phyloP scores from a whole-genome alignment of 2,888 invertebrate genomes.

The Diarsia brunnea region DNA sequence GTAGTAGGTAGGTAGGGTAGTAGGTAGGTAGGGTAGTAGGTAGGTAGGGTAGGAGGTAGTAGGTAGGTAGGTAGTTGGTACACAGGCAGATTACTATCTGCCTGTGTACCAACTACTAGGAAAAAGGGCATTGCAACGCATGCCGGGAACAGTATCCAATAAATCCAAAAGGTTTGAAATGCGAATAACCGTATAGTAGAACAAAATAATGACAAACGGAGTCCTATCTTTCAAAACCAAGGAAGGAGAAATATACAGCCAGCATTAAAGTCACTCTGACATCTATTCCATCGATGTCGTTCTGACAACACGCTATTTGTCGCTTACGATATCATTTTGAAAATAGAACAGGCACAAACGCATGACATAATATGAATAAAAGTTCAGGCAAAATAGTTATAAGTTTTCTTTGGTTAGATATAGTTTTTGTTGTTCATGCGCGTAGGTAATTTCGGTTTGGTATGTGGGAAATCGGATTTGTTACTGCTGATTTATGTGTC shows the following conservation, averaged over 20 bases:
- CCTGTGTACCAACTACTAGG: too few relatives aligned
- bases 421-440: slow-evolving; percentile 11
- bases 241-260: neutral
- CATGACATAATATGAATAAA: slow-evolving; percentile 4
- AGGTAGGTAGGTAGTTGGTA: too few relatives aligned
- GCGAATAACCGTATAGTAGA: neutral
- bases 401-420: slow-evolving; percentile 16
- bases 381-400: slow-evolving; percentile 2
- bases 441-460: slow-evolving; percentile 8
- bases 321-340: slow-evolving; percentile 48
- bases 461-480: neutral
- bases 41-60: too few relatives aligned
- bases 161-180: slow-evolving; percentile 1
- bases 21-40: too few relatives aligned
- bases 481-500: slow-evolving; percentile 10
- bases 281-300: slow-evolving; percentile 26
- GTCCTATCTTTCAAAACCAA: slow-evolving; percentile 26
- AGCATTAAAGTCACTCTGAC: slow-evolving; percentile 30
- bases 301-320: slow-evolving; percentile 49
- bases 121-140: too few relatives aligned
- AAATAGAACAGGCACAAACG: slow-evolving; percentile 37
- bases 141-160: too few relatives aligned
- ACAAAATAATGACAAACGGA: slow-evolving; percentile 16
- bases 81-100: too few relatives aligned
- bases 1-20: too few relatives aligned